Percentiles rank a stretch among this genome's conserved stretches.
Evolutionary conservation across 1,140 invertebrate genomes (phyloP).

Genomic region (Cydia pomonella): DNA sequence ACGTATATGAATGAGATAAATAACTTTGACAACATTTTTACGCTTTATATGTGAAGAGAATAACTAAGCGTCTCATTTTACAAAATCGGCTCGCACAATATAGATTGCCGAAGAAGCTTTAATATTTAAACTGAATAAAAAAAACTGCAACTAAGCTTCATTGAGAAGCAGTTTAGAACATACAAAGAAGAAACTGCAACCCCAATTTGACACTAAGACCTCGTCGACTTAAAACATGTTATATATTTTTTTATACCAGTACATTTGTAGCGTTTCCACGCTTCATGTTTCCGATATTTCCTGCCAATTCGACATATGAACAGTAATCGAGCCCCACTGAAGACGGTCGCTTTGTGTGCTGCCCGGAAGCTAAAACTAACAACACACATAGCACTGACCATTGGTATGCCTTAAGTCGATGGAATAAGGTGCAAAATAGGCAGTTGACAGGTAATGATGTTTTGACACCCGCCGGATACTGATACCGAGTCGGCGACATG

Average conservation of each 20-base stretch:
- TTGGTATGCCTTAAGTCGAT: too few relatives aligned
- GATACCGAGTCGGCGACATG: neutral
- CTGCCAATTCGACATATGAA: neutral
- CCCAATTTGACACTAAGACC: too few relatives aligned
- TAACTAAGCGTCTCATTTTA: neutral
- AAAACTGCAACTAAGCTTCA: neutral
- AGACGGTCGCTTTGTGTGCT: neutral
- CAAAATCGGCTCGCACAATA: neutral
- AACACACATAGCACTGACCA: too few relatives aligned
- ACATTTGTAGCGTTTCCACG: neutral
- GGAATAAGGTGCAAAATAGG: too few relatives aligned
- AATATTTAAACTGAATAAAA: neutral
- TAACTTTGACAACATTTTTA: neutral
- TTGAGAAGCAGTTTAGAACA: too few relatives aligned
- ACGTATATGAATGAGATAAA: neutral
- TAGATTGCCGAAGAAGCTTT: too few relatives aligned
- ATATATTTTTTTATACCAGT: too few relatives aligned
- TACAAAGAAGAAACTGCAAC: too few relatives aligned
- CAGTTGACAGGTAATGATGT: neutral
- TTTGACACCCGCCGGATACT: neutral
- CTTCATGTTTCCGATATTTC: neutral
- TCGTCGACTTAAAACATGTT: too few relatives aligned
- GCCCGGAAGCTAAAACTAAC: neutral
- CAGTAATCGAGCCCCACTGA: neutral
- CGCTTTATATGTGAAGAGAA: neutral